Conservation (phyloP, 2,113 vertebrate species). For the Ciconia maguari region DNA sequence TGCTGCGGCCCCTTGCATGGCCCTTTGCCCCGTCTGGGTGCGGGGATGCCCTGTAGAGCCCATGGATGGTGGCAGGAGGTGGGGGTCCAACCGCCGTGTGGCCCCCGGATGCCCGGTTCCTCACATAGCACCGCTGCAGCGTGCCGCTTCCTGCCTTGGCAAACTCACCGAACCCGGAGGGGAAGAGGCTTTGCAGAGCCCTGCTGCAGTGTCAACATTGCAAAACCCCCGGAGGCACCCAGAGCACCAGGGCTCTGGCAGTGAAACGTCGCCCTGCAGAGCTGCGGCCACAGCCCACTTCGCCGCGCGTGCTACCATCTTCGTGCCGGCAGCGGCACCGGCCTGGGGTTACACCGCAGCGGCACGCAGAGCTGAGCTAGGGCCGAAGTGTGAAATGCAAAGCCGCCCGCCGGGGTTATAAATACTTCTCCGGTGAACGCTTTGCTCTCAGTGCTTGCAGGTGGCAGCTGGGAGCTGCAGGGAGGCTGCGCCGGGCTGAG, state of each 20-base stretch:
- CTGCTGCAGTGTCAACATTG: accelerated
- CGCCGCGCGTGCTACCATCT: accelerated
- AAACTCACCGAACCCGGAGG: accelerated
- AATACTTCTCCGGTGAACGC: not conserved
- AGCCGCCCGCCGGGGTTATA: not conserved
- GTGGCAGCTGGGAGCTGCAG: not conserved
- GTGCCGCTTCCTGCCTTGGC: not conserved
- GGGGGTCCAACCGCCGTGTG: accelerated
- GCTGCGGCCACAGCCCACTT: not conserved
- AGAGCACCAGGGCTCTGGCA: accelerated
- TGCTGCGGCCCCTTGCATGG: not conserved
- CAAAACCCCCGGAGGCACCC: not conserved
- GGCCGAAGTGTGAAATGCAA: not conserved
- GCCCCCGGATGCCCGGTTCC: accelerated
- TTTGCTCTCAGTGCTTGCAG: not conserved
- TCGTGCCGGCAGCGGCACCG: accelerated
- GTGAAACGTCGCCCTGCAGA: not conserved
- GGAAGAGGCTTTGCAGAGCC: not conserved
- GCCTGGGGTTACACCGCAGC: not conserved
- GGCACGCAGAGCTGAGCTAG: accelerated
- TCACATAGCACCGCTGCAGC: not conserved
- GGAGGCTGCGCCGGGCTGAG: not conserved
- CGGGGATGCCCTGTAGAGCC: not conserved
- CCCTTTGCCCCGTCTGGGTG: not conserved
- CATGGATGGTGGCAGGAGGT: not conserved